Evolutionary conservation across 2,797 vertebrate species (phyloP), one percentile per base, ranked within the genome.

Genomic region (Poeciliopsis turneri): DNA sequence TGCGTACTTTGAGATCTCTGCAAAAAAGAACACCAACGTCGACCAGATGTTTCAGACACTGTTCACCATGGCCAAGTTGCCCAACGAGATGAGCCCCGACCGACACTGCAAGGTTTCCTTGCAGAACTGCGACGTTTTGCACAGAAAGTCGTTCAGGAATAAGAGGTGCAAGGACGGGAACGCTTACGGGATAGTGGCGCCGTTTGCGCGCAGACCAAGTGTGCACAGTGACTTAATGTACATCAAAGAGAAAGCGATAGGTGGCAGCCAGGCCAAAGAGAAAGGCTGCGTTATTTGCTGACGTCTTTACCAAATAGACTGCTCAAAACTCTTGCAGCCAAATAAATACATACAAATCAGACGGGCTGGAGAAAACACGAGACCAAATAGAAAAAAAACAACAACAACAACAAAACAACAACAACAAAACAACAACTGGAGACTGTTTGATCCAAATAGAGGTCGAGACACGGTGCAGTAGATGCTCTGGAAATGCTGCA

Each of bases 201-300:
- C 98, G 25, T 99, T 97, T 11, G 98, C 98, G 69, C 96, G 97
- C 69, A 92, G 98, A 53, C 98, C 98, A 10, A 99, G 98, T 78
- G 97, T 99, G 87, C 98, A 99, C 95, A 99, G 98, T 68, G 98
- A 99, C 95, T 96, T 99, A 88, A 96, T 97, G 97, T 99, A 98
- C 91, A 98, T 99, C 68, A 97, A 97, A 6, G 97, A 97, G 92
- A 99, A 99, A 85, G 95, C 97, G 4, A 89, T 96, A 4, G 96
- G 97, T 0, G 95, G 97, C 1, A 84, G 96, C 57, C 98, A 98
- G 71, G 23, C 94, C 79, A 98, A 98, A 88, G 97, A 97, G 88
- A 98, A 96, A 84, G 98, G 97, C 71, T 99, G 98, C 20, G 91
- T 97, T 80, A 98, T 99, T 88, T 98, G 98, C 94, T 99, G 97